A percentile compares a stretch with the other conserved stretches of the same genome.
Evolutionary conservation across 1,140 invertebrate genomes (phyloP).

Genomic region (Belonocnema kinseyi): DNA sequence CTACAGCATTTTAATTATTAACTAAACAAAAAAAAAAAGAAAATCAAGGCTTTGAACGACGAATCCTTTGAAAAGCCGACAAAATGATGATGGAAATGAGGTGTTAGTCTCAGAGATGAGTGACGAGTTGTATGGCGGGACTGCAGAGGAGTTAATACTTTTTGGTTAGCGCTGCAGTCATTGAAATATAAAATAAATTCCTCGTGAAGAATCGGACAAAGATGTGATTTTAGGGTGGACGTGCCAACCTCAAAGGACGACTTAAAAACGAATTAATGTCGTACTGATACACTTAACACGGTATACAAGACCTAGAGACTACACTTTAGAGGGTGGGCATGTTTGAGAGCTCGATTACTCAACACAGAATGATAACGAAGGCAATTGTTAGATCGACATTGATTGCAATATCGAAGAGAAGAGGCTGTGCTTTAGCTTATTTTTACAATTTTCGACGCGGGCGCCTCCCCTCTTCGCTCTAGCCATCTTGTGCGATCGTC

Average conservation of each 20-base stretch:
- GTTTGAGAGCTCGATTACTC: slow-evolving; percentile 30
- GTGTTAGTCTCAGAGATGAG: no score
- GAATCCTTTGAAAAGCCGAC: no score
- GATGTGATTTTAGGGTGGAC: slow-evolving; percentile 25
- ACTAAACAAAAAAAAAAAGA: no score
- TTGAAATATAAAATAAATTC: slow-evolving; percentile 11
- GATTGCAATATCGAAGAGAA: slow-evolving; percentile 24
- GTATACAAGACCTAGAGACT: slow-evolving; percentile 48
- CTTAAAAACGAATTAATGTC: slow-evolving; percentile 37
- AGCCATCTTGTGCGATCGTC: slow-evolving; percentile 6
- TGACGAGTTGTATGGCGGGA: no score
- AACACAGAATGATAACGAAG: slow-evolving; percentile 29
- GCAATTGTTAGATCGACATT: slow-evolving; percentile 31
- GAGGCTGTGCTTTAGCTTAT: slow-evolving; percentile 36
- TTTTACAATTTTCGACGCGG: slow-evolving; percentile 36
- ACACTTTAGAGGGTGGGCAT: slow-evolving; percentile 39
- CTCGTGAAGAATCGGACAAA: slow-evolving; percentile 4
- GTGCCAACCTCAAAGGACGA: slow-evolving; percentile 4
- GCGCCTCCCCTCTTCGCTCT: slow-evolving; percentile 25
- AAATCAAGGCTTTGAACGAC: no score
- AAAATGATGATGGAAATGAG: no score
- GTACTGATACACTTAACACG: slow-evolving; percentile 51
- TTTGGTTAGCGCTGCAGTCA: no score
- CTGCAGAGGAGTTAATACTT: no score
- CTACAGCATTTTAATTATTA: no score